These are phyloP conservation scores for Polymixis flavicincta DNA, from an alignment of 2,888 invertebrate genomes.

Conservation along the genomic window DNA sequence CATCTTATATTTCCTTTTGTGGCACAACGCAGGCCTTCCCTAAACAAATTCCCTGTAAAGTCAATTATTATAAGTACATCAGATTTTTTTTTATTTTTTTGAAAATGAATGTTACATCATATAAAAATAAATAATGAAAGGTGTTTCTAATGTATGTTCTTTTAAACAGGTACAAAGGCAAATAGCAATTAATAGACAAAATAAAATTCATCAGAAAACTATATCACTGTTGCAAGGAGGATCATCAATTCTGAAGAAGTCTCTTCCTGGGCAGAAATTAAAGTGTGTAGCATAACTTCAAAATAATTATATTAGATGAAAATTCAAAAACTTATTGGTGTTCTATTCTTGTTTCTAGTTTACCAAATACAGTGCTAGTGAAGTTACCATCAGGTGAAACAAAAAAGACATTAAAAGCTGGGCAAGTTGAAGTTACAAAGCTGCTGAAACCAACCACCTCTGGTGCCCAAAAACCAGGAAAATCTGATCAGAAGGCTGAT, in stretches of 20 bases:
- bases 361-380: conserved; percentile 87
- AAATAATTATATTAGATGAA: background rate
- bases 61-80: background rate
- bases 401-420: conserved; percentile 83
- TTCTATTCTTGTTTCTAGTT: conserved; percentile 72
- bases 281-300: conserved; percentile 77
- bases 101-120: background rate
- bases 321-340: conserved; percentile 1
- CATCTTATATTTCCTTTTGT: background rate
- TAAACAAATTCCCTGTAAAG: background rate
- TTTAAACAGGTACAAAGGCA: conserved; percentile 92
- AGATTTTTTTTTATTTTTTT: too few species aligned
- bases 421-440: conserved; percentile 85
- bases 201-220: conserved; percentile 93
- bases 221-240: conserved; percentile 94
- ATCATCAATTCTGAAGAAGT: conserved; percentile 88
- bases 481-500: conserved; percentile 79
- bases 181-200: conserved; percentile 93
- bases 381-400: conserved; percentile 87
- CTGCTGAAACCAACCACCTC: conserved; percentile 83
- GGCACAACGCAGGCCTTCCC: background rate
- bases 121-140: background rate
- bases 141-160: conserved; percentile 9
- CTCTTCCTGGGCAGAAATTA: conserved; percentile 83
- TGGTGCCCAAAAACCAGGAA: conserved; percentile 74